Base-by-base conservation (phyloP, 2,888 invertebrate species). In the Chrysotoxum bicinctum region DNA sequence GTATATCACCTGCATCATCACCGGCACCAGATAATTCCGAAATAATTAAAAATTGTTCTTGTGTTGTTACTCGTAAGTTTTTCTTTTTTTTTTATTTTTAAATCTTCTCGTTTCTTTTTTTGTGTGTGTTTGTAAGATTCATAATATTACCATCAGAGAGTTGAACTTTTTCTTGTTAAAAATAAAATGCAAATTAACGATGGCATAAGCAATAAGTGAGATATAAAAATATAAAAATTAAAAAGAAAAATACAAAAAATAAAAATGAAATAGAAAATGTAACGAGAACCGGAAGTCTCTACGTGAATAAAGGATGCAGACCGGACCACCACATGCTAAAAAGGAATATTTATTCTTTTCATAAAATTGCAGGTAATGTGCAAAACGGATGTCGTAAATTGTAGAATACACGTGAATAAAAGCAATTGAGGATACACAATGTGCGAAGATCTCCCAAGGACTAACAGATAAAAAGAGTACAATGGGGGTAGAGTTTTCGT, bases 11-110 rank as follows among this genome's bases (percentile, higher is more conserved):
- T 72, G 43, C 70, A 62, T 50, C 66, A 62, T 37, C 62, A 70
- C 54, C 75, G 43, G 64, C 16, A 26, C 64, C 48, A 84, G 80
- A 84, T 84, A 84, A 84, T 80, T 72, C 75, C 75, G 14, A 75
- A 75, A 84, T 84, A 84, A 79, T 84, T 84, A 84, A 79, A 84
- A 84, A 80, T 54, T 72, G 45, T 62, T 79, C 75, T 40, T 37
- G 50, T 79, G 70, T 40, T 37, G 50, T 75, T 72, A 50, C 23
- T 26, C 8, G 50, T 23, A 70, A 66, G 70, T 43, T 66, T 19
- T 19, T 23, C 45, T 68, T 45, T 68, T 66, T 26, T 48, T 32
- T 35, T 68, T 30, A 68, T 68, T 35, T 43, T 32, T 37, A 58
- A 58, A 58, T 14, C 14, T 54, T 19, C 30, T 30, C 16, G 30